Percentiles rank a stretch among this genome's conserved stretches.
phyloP scores from a whole-genome alignment of 2,113 vertebrate genomes.

The Podarcis cretensis region DNA sequence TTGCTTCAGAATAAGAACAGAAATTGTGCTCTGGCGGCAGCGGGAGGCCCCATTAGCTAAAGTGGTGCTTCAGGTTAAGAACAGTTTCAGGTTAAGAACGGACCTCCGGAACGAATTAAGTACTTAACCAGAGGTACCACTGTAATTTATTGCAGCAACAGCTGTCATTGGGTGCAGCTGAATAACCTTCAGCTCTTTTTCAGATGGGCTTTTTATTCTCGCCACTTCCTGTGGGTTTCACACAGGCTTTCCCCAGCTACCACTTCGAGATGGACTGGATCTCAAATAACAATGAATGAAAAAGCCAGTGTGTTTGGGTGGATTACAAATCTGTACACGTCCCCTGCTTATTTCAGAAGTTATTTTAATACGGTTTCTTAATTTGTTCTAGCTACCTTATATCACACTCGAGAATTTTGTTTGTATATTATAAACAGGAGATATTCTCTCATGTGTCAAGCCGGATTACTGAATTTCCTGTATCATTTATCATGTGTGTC shows the following conservation, averaged over 20 bases:
- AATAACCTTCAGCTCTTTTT: background rate
- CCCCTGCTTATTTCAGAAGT: background rate
- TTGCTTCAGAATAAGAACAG: too few relatives aligned
- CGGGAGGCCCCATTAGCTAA: too few relatives aligned
- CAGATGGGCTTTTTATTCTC: background rate
- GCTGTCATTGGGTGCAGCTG: constrained; percentile 8
- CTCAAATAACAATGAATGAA: background rate
- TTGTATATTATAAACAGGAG: background rate
- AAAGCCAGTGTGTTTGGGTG: background rate
- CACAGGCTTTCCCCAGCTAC: background rate
- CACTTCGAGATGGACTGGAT: background rate
- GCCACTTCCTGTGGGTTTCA: constrained; percentile 20
- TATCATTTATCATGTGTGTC: background rate
- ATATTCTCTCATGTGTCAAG: background rate
- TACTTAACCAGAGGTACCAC: too few relatives aligned
- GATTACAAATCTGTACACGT: constrained; percentile 1
- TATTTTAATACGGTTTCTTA: background rate
- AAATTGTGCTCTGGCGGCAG: too few relatives aligned
- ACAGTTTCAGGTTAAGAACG: too few relatives aligned
- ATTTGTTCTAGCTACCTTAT: background rate
- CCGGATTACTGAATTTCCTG: background rate
- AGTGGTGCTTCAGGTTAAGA: too few relatives aligned
- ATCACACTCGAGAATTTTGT: background rate
- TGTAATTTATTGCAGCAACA: background rate
- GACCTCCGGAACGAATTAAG: too few relatives aligned